These are phyloP conservation scores for Psilanteris sp. DNA, from an alignment of 1,140 invertebrate species.

Conservation along the genomic window DNA sequence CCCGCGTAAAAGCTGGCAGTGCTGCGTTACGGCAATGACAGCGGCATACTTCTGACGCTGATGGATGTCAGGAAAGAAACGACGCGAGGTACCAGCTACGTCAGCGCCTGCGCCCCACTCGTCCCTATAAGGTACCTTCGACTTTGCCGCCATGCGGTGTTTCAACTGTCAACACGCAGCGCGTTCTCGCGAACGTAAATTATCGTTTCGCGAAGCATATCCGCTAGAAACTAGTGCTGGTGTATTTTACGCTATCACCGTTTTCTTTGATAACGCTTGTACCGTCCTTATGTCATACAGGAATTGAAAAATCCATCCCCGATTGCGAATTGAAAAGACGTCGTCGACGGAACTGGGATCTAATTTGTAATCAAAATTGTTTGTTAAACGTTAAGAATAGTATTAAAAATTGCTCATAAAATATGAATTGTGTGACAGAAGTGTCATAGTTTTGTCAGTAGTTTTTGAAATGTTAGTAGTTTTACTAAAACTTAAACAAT, in stretches of 20 bases:
- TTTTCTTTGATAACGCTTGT: no score
- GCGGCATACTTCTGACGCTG: constrained; percentile 59
- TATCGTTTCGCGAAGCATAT: constrained; percentile 62
- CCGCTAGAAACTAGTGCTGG: constrained; percentile 66
- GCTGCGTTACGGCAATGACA: constrained; percentile 56
- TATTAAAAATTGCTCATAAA: no score
- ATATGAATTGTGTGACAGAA: no score
- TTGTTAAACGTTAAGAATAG: no score
- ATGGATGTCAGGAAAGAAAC: constrained; percentile 61
- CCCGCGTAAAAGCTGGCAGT: constrained; percentile 37
- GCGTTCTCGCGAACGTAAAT: constrained; percentile 74
- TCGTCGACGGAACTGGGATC: no score
- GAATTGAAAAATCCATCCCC: no score
- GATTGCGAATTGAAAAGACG: no score
- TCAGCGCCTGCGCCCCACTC: constrained; percentile 75
- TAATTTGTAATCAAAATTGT: no score
- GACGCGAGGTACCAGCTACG: constrained; percentile 54
- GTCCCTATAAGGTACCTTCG: constrained; percentile 77
- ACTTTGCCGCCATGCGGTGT: constrained; percentile 71
- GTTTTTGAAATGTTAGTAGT: no score
- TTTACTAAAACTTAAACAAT: no score
- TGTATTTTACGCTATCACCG: constrained; percentile 67
- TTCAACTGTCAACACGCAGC: constrained; percentile 77
- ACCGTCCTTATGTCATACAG: no score
- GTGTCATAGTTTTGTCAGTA: no score